Evolutionary conservation across 2,797 vertebrate genomes (phyloP), one percentile per base, ranked within the genome.

Genomic region (Helicolenus hilgendorfi): DNA sequence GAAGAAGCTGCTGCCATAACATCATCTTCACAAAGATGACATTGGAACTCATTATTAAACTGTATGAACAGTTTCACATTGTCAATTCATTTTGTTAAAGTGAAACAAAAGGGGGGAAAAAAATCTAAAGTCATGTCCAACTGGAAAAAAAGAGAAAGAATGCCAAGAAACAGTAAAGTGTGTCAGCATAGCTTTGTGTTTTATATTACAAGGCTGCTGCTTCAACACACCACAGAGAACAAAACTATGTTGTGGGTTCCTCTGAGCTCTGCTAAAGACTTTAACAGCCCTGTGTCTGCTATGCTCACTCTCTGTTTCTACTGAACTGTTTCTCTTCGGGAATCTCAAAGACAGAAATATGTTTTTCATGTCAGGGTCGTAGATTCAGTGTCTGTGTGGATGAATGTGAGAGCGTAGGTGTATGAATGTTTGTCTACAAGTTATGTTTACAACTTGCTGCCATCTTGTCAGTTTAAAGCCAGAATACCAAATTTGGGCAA

Each of bases 131-230:
- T 36, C 26, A 6, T 4, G 20, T 63, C 35, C 35, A 64, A 56
- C 14, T 68, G 45, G 22, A 77, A 77, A 77, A 76, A 49, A 68
- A 83, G 38, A 18, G 75, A 22, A 76, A 45, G 36, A 29, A 72
- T n/a, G 56, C 72, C 11, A 74, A 80, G 72, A 79, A 86, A 41
- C 72, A 55, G 64, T 27, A 20, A 84, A 73, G 78, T 79, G 72
- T 93, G 85, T 89, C 86, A 87, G 83, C 77, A 73, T 60, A 81
- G 79, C 53, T 91, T 79, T 76, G 86, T 85, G 91, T 94, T 95
- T 94, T 94, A 83, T 92, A 90, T 91, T 93, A 94, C 91, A 93
- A 92, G 86, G 83, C 88, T 91, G 80, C 76, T 84, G 90, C 75
- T 92, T 90, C 80, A 72, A 86, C 82, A 78, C 55, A 70, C 88